phyloP scores from a whole-genome alignment of 2,113 vertebrate genomes.

The Syrmaticus mikado region DNA sequence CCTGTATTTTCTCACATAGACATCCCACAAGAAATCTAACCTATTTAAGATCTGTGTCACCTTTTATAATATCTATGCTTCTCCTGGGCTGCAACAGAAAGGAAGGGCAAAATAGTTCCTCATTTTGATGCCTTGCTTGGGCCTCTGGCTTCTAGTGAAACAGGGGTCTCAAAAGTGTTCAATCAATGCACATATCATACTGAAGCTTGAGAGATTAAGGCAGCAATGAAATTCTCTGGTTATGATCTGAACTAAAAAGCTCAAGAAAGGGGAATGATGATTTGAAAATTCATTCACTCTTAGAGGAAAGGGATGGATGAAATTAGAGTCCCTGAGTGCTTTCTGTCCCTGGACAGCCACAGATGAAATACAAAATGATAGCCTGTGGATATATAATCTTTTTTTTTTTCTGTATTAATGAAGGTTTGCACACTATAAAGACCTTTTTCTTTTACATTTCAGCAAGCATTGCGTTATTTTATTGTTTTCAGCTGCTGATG shows the following conservation, averaged over 20 bases:
- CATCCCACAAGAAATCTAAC: not conserved
- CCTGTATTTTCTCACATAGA: not conserved
- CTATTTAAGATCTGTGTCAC: not conserved
- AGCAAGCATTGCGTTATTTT: slow-evolving; percentile 22
- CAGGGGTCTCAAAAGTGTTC: not conserved
- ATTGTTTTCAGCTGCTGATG: slow-evolving; percentile 10
- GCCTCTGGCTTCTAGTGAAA: not conserved
- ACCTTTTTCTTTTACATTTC: slow-evolving; percentile 23
- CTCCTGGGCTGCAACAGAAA: not conserved
- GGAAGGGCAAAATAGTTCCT: not conserved
- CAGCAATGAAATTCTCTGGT: not conserved
- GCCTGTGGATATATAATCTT: not conserved
- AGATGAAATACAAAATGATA: not conserved
- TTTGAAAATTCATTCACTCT: not conserved
- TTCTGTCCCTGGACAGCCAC: not conserved
- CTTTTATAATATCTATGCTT: not conserved
- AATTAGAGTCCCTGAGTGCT: not conserved
- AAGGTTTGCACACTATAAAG: not conserved
- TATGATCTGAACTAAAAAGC: not conserved
- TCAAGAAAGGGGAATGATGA: not conserved
- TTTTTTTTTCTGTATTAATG: not conserved
- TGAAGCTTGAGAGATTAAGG: not conserved
- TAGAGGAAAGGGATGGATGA: not conserved
- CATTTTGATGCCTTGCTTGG: rapidly evolving
- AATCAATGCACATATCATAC: not conserved